Evolutionary conservation across 2,113 vertebrate species (phyloP), one percentile per base, ranked within the genome.

Genomic region (Heloderma charlesbogerti): DNA sequence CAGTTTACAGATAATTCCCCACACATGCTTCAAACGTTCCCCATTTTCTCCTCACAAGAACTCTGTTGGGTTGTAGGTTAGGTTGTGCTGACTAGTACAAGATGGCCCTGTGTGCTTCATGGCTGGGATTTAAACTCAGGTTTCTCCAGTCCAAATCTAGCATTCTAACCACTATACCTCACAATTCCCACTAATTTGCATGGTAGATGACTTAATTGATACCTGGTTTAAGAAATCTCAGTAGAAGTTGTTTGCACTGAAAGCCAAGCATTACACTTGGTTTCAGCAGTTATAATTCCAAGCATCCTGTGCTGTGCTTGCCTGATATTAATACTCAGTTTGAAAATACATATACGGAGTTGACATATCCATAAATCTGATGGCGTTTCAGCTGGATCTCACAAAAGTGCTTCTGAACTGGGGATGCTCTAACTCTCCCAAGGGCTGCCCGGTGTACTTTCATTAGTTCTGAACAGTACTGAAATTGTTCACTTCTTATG

Each of bases 401-500:
- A 88, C 77, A 67, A 88, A 69, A 40, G 18, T 4, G 20, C 63
- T 81, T 18, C 31, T 40, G 63, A 88, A 54, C 63, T 69, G 63
- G 25, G 43, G 63, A 69, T 37, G 77, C 25, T 25, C 22, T 69
- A 81, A 88, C 54, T 63, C 43, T 54, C 63, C 60, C 45, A 48
- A 80, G 87, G 78, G 63, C 40, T 69, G 45, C 43, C 40, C 0
- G 29, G 22, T 81, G 78, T 37, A 69, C 63, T 69, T 88, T 71
- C 63, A 54, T 88, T 88, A 81, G 54, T 77, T 88, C 13, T 18
- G 45, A 63, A 31, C 74, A 78, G 57, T 6, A 9, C 72, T 45
- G 78, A 81, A 81, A 81, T 71, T 81, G 63, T n/a, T 88, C 45
- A 18, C 34, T 80, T 51, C 63, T 79, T 51, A 88, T 88, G 74